These are phyloP conservation scores for Leucopsar rothschildi DNA, from an alignment of 2,113 vertebrate genomes.

Conservation along the genomic window DNA sequence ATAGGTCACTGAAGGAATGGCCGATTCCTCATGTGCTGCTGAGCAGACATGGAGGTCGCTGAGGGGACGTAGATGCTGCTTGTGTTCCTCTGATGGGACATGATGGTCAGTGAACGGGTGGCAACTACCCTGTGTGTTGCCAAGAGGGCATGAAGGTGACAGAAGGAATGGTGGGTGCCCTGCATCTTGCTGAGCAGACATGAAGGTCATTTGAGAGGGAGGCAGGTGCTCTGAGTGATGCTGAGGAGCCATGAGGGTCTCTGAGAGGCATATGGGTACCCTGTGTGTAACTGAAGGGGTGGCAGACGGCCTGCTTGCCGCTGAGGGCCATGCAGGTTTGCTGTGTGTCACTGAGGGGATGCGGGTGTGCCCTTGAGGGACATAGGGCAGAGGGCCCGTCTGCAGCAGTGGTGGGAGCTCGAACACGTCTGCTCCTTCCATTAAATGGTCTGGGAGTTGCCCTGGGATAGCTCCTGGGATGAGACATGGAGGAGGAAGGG, in stretches of 20 bases:
- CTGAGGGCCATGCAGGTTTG: no score
- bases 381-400: no score
- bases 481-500: not conserved
- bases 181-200: not conserved
- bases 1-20: not conserved
- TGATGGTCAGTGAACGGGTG: no score
- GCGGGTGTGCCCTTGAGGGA: not conserved
- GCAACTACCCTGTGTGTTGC: not conserved
- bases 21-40: no score
- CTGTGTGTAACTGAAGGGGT: not conserved
- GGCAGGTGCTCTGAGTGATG: rapidly evolving
- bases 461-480: not conserved
- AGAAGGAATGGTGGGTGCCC: not conserved
- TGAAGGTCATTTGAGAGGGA: not conserved
- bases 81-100: not conserved
- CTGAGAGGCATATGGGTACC: not conserved
- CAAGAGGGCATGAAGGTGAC: not conserved
- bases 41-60: not conserved
- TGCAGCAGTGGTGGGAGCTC: rapidly evolving
- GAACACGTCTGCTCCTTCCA: rapidly evolving
- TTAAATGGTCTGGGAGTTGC: no score
- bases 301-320: no score
- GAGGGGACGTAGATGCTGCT: not conserved
- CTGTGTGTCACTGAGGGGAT: not conserved
- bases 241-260: not conserved